A percentile compares a stretch with the other conserved stretches of the same genome.
Conservation (phyloP, 35 echinoderm and acorn worm species). For the Lytechinus pictus region DNA sequence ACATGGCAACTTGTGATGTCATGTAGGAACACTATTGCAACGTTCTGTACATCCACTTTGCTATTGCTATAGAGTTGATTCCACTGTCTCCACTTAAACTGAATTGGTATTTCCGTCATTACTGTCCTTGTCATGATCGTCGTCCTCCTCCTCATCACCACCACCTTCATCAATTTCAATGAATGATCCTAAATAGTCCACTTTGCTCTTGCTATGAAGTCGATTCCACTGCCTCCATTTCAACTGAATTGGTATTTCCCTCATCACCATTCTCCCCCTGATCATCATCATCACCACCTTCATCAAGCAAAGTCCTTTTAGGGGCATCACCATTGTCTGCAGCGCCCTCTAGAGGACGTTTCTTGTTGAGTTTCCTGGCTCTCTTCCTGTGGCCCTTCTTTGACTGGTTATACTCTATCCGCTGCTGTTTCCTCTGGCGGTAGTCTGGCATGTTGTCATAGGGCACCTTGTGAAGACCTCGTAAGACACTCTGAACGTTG, state of each 20-base stretch:
- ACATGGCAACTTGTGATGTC: no score
- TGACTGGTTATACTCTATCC: constrained; percentile 25
- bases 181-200: no score
- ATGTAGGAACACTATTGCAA: no score
- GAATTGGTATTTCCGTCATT: no score
- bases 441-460: constrained; percentile 53
- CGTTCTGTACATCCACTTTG: no score
- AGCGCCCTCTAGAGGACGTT: not conserved
- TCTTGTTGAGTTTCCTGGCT: not conserved
- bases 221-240: not conserved
- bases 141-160: no score
- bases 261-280: not conserved
- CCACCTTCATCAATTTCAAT: no score
- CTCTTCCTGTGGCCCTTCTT: constrained; percentile 46
- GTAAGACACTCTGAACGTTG: not conserved
- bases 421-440: constrained; percentile 46
- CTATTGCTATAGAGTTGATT: no score
- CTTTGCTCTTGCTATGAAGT: not conserved
- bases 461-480: constrained; percentile 34
- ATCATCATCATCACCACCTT: not conserved
- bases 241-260: not conserved
- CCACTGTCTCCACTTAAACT: no score
- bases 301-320: not conserved
- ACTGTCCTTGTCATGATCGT: no score
- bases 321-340: not conserved